Conservation (phyloP, 1,140 invertebrate species). For the Drosophila sp. region DNA sequence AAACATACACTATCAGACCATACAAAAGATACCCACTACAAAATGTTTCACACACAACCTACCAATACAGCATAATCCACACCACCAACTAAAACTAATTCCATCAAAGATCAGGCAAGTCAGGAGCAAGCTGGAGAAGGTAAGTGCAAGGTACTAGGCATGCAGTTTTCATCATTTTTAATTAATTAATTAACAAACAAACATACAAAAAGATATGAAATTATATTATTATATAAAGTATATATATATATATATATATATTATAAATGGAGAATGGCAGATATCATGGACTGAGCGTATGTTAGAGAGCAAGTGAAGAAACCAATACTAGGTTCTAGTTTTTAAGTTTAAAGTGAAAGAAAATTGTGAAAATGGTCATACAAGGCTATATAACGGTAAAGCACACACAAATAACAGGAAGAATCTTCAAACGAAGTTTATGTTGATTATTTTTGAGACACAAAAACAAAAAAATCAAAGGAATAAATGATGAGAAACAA, state of each 20-base stretch:
- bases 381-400: conserved; percentile 54
- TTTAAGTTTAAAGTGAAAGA: conserved; percentile 61
- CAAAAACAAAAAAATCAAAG: conserved; percentile 26
- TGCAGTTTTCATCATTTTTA: conserved; percentile 75
- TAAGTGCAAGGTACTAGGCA: conserved; percentile 47
- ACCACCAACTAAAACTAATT: conserved; percentile 63
- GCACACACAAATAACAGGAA: conserved; percentile 50
- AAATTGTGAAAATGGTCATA: conserved; percentile 58
- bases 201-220: conserved; percentile 16
- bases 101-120: conserved; percentile 43
- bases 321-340: conserved; percentile 76
- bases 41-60: conserved; percentile 62
- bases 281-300: conserved; percentile 80
- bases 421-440: conserved; percentile 46
- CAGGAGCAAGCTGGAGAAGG: conserved; percentile 34
- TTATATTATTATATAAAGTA: conserved; percentile 45
- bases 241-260: conserved; percentile 32
- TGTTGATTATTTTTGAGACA: conserved; percentile 76
- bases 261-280: conserved; percentile 47
- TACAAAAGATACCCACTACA: conserved; percentile 34
- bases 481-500: conserved; percentile 37
- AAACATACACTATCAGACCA: conserved; percentile 24
- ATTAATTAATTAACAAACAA: conserved; percentile 53
- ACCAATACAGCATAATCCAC: conserved; percentile 76
- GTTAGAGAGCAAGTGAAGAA: conserved; percentile 62